A percentile compares a stretch with the other conserved stretches of the same genome.
These are phyloP conservation scores for Ellobium chinense DNA, from an alignment of 2,888 invertebrate genomes.

Conservation along the genomic window DNA sequence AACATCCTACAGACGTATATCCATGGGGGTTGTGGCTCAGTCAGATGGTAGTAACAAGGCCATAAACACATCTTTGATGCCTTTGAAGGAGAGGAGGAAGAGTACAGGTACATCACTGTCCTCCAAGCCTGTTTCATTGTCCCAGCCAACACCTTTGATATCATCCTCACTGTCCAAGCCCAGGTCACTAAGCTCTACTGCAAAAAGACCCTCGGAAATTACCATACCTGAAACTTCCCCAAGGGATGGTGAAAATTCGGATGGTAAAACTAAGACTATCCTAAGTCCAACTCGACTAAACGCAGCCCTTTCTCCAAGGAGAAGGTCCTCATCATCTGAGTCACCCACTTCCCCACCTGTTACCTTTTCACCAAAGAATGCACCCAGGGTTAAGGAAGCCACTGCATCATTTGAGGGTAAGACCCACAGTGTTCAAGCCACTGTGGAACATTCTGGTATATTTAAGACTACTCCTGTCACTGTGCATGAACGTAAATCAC, in stretches of 20 bases:
- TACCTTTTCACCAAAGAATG: slow-evolving; percentile 34
- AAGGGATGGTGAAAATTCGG: slow-evolving; percentile 1
- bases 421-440: not conserved
- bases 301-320: slow-evolving; percentile 44
- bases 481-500: slow-evolving; percentile 31
- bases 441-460: slow-evolving; percentile 18
- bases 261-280: not conserved
- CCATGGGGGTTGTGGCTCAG: not conserved
- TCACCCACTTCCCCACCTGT: slow-evolving; percentile 41
- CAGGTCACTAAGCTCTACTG: not conserved
- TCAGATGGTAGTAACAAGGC: not conserved
- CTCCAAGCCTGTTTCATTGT: not conserved
- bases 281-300: slow-evolving; percentile 33
- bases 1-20: not conserved
- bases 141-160: slow-evolving; percentile 10
- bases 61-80: slow-evolving; percentile 32
- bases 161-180: not conserved
- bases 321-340: slow-evolving; percentile 21
- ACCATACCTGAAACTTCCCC: not conserved
- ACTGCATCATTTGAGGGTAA: not conserved
- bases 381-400: not conserved
- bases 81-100: slow-evolving; percentile 32
- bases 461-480: slow-evolving; percentile 28
- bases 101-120: slow-evolving; percentile 1
- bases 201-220: not conserved